Base-by-base conservation (phyloP, 1,140 invertebrate species). In the Teleopsis dalmanni region DNA sequence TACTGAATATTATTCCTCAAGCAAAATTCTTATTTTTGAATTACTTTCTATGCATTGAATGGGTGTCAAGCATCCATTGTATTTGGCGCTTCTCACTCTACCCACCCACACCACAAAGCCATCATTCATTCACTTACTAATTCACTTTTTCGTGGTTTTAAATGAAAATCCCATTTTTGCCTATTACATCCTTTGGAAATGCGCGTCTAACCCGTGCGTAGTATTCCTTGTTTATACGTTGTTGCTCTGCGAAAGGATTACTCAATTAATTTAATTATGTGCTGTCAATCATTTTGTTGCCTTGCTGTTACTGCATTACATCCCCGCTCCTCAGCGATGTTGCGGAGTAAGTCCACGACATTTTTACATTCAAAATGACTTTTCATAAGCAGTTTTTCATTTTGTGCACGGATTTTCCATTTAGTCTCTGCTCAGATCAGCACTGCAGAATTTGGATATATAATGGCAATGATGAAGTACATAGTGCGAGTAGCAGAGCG, bases 241-340 rank as follows among this genome's bases (percentile, higher is more conserved):
- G 10, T 13, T 46, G 33, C 31, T 3, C 47, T 56, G 56, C 56
- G 56, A 56, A 57, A 68, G 65, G 65, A 69, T 69, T 69, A 69
- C 65, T 69, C 65, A 69, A 69, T 69, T 69, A 69, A 69, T 69
- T 69, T 69, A 69, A 69, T 69, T 69, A 69, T 68, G 65, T 61
- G 62, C 65, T 68, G 65, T 69, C 65, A 69, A 69, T 69, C 65
- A 69, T 68, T 68, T 65, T 62, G 65, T 60, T 64, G 59, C 57
- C 57, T 23, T n/a, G n/a, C n/a, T n/a, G n/a, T n/a, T n/a, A n/a
- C n/a, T n/a, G n/a, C n/a, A n/a, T n/a, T n/a, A n/a, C n/a, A n/a
- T 22, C 3, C 26, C 13, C 11, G n/a, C 26, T 11, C 26, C 16
- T 29, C 26, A 25, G 14, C 41, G 23, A 9, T 5, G 9, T 11